Percentiles rank a stretch among this genome's conserved stretches.
Conservation (phyloP, 2,797 vertebrate species). For the Danio aesculapii region DNA sequence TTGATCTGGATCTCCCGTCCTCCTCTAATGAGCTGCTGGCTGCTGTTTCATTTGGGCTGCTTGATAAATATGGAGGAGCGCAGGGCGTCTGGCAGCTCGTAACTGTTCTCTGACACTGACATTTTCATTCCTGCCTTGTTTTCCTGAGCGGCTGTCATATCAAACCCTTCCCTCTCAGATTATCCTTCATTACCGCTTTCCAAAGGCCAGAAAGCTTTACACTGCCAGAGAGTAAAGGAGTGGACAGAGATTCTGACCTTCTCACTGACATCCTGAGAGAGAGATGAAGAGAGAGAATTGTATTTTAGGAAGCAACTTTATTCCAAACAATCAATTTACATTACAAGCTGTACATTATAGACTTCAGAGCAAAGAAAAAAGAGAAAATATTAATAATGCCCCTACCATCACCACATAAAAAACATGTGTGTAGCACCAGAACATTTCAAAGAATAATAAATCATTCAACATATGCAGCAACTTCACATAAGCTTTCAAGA, state of each 20-base stretch:
- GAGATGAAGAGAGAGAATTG: not conserved
- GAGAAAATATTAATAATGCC: too few species aligned
- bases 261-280: constrained; percentile 1
- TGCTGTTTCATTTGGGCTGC: constrained; percentile 59
- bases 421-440: too few species aligned
- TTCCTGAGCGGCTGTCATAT: constrained; percentile 3
- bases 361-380: too few species aligned
- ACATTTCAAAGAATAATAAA: too few species aligned
- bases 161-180: constrained; percentile 62
- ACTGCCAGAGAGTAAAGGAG: constrained; percentile 63
- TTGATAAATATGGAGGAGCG: constrained; percentile 63
- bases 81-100: constrained; percentile 11
- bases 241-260: constrained; percentile 57
- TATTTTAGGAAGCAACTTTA: too few species aligned
- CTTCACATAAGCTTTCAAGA: too few species aligned
- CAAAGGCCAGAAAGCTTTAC: constrained; percentile 70
- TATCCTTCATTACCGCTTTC: constrained; percentile 65
- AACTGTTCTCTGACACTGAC: constrained; percentile 55
- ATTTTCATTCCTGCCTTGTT: constrained; percentile 50
- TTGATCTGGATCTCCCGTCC: not conserved
- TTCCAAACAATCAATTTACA: too few species aligned
- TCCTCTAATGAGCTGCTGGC: not conserved
- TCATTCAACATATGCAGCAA: too few species aligned
- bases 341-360: too few species aligned
- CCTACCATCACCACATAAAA: too few species aligned